Evolutionary conservation across 2,113 vertebrate species (phyloP), one percentile per base, ranked within the genome.

Genomic region (Nerophis ophidion): DNA sequence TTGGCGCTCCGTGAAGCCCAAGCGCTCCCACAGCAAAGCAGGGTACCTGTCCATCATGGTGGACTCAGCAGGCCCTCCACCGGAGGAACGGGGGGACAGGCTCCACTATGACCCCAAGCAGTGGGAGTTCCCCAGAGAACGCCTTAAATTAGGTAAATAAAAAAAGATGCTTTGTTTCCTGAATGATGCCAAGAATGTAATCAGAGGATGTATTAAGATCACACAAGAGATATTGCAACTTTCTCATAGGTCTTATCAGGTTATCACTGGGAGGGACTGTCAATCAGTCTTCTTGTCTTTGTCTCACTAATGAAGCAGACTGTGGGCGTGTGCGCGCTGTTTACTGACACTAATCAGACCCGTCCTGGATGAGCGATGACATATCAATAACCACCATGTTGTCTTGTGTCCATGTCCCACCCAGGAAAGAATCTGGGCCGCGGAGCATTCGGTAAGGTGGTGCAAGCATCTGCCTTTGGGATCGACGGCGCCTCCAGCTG

Each of bases 111-210:
- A 98, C 58, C 90, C 92, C 71, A 92, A 82, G 87, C 93, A 92
- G 72, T 98, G 96, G 96, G 96, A 98, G 85, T 93, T 98, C 61
- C 94, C 95, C 8, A 88, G 92, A 7, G 95, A 98, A 76, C 92
- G 91, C 49, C 94, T 98, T 44, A 93, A 93, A 82, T 79, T 98
- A 76, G 96, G 95, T 98, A 91, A 10, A 26, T 26, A 26, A 46
- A 14, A 14, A 56, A 54, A n/a, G 10, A 4, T 19, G 2, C 11
- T 6, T 26, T 14, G 42, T 8, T 33, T 8, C 7, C 26, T 38
- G 4, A 51, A 51, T 5, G 54, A 17, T 45, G 48, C 68, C 50
- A 3, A 36, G 35, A 63, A 51, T 52, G 62, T 49, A 42, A 60
- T 17, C 57, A 57, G 44, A 47, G 40, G 69, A 67, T 70, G 61